Conservation (phyloP, 2,888 invertebrate genomes). For the Drosophila pseudotakahashii region DNA sequence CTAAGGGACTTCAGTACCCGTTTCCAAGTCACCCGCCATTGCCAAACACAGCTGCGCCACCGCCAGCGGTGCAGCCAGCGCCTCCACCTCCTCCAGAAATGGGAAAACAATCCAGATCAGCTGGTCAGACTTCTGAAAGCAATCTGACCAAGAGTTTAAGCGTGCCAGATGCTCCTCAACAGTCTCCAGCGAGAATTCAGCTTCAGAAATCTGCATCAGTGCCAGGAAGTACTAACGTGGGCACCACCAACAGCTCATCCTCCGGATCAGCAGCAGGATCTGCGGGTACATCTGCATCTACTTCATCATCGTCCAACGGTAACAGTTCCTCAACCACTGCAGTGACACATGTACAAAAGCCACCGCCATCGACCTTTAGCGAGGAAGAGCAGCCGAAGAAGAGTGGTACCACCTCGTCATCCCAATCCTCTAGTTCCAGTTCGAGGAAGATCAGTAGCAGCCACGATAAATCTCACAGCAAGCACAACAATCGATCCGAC, state of each 20-base stretch:
- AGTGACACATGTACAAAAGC: slow-evolving; percentile 63
- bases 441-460: slow-evolving; percentile 36
- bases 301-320: slow-evolving; percentile 70
- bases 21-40: slow-evolving; percentile 91
- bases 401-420: slow-evolving; percentile 38
- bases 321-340: slow-evolving; percentile 75
- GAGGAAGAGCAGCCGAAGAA: slow-evolving; percentile 48
- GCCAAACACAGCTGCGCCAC: slow-evolving; percentile 83
- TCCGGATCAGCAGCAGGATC: slow-evolving; percentile 6
- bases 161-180: slow-evolving; percentile 66
- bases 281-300: slow-evolving; percentile 22
- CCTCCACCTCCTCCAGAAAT: slow-evolving; percentile 71
- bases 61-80: slow-evolving; percentile 74
- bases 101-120: slow-evolving; percentile 20
- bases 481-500: slow-evolving; percentile 81
- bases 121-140: slow-evolving; percentile 66
- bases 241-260: slow-evolving; percentile 67
- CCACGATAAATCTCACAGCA: slow-evolving; percentile 51
- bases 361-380: slow-evolving; percentile 50
- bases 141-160: slow-evolving; percentile 83
- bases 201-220: slow-evolving; percentile 83
- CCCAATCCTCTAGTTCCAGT: slow-evolving; percentile 24
- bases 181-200: slow-evolving; percentile 44
- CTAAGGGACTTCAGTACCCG: slow-evolving; percentile 88
- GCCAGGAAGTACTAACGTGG: slow-evolving; percentile 84